Evolutionary conservation across 2,888 invertebrate species (phyloP).

Genomic region (Notodonta ziczac): DNA sequence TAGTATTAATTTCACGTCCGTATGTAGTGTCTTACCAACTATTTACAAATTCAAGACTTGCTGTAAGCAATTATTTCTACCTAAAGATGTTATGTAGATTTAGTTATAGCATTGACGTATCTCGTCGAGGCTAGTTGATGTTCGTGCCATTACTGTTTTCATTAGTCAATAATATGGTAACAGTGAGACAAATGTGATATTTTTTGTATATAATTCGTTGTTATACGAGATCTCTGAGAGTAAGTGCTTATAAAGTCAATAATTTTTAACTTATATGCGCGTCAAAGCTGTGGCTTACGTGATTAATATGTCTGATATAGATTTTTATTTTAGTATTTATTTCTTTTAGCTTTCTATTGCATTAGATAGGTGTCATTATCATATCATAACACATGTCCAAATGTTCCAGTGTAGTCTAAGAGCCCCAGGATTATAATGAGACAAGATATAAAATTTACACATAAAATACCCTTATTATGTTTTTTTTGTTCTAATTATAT

Average conservation of each 20-base stretch:
- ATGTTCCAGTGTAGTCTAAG: no score
- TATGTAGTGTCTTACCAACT: background rate
- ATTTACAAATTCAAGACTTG: background rate
- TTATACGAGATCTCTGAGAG: constrained; percentile 9
- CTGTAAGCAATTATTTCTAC: background rate
- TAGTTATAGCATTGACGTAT: background rate
- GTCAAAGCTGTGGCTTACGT: background rate
- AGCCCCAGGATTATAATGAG: no score
- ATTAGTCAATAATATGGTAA: constrained; percentile 11
- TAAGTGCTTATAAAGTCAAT: constrained; percentile 11
- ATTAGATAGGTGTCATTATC: no score
- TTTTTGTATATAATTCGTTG: constrained; percentile 16
- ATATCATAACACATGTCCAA: no score
- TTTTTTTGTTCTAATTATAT: no score
- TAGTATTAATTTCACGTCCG: no score
- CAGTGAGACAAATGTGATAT: constrained; percentile 38
- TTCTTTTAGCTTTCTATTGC: no score
- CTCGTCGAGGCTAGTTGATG: background rate
- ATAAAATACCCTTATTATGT: no score
- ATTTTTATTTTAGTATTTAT: background rate
- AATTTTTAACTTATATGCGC: background rate
- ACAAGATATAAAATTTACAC: no score
- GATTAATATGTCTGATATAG: background rate
- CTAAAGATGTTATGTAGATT: background rate
- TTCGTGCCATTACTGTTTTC: constrained; percentile 21